Evolutionary conservation across 2,113 vertebrate genomes (phyloP).

Genomic region (Struthidea cinerea): DNA sequence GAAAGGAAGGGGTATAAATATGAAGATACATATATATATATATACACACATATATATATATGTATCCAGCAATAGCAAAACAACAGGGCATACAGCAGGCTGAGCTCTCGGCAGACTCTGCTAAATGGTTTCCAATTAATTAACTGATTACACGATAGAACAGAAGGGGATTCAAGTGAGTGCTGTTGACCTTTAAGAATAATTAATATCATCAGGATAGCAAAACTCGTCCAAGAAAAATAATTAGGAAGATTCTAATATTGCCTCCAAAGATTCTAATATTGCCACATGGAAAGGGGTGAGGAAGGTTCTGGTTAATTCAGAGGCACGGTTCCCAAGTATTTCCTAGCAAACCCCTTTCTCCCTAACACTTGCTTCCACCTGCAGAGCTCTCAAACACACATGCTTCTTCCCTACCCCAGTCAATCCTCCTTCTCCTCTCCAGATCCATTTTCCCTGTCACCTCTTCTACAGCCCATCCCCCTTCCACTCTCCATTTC

Average conservation of each 20-base stretch:
- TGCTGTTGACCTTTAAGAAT: constrained; percentile 84
- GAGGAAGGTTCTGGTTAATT: constrained; percentile 46
- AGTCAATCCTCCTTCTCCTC: neutral
- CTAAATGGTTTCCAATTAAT: constrained; percentile 83
- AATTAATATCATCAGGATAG: constrained; percentile 82
- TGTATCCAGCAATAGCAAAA: constrained; percentile 18
- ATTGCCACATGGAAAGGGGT: neutral
- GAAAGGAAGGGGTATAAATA: neutral
- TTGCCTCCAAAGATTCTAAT: constrained; percentile 36
- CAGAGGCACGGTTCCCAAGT: neutral
- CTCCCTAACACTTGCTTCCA: neutral
- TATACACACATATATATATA: neutral
- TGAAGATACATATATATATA: neutral
- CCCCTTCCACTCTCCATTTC: neutral
- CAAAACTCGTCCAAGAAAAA: constrained; percentile 76
- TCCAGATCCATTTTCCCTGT: neutral
- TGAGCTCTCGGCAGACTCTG: constrained; percentile 58
- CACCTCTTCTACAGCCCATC: neutral
- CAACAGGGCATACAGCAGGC: constrained; percentile 48
- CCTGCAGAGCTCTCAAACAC: neutral
- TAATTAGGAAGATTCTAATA: constrained; percentile 75
- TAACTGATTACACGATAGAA: constrained; percentile 81
- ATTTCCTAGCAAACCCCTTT: neutral
- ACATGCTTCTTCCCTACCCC: neutral
- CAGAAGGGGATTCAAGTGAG: constrained; percentile 79